These are phyloP conservation scores for Odocoileus virginianus DNA, from an alignment of 2,113 vertebrate genomes.

Conservation along the genomic window DNA sequence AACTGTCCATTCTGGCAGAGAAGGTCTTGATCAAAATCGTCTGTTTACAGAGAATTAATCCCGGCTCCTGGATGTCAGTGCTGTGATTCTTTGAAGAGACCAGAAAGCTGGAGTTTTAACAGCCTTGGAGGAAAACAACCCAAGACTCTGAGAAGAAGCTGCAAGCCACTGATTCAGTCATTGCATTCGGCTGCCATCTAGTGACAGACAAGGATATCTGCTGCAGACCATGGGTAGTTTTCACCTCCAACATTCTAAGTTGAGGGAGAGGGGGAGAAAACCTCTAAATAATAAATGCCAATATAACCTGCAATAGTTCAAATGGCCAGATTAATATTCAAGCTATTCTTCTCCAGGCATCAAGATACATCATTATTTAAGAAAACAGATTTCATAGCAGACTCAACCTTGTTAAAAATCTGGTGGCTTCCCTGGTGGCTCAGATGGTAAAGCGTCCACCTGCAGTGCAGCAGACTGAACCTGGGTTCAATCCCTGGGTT, in stretches of 20 bases:
- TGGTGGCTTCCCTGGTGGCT: background rate
- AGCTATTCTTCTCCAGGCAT: background rate
- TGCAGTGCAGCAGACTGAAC: background rate
- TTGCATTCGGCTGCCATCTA: slow-evolving; percentile 70
- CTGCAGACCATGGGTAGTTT: accelerated
- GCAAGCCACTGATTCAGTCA: background rate
- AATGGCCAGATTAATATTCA: background rate
- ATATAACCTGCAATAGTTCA: background rate
- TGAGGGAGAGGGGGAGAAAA: background rate
- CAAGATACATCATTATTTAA: background rate
- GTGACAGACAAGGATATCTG: background rate
- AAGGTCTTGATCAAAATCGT: background rate
- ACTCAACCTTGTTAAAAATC: background rate
- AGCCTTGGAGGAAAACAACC: background rate
- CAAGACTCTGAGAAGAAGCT: accelerated
- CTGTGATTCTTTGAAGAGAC: background rate
- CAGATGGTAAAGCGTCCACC: background rate
- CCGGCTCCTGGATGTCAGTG: background rate
- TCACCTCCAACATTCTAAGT: background rate
- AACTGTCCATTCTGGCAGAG: background rate
- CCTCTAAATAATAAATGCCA: slow-evolving; percentile 7
- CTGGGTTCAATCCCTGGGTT: background rate
- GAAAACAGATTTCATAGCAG: background rate
- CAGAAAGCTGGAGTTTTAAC: background rate
- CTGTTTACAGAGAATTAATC: background rate